Conservation (phyloP, 2,797 vertebrate genomes). For the Perodicticus potto region DNA sequence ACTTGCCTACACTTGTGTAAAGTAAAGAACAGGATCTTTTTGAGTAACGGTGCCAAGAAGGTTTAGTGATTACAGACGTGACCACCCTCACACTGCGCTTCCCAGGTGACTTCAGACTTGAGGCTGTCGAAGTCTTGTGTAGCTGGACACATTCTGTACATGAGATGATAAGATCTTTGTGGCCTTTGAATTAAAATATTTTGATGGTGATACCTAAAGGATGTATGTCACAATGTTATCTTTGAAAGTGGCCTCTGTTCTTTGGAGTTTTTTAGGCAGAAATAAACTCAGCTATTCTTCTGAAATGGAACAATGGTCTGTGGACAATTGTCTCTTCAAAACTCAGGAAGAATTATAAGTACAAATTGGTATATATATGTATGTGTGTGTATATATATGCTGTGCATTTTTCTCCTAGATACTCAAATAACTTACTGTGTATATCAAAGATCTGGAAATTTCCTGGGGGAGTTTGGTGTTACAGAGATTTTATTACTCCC, state of each 20-base stretch:
- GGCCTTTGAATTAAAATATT: not conserved
- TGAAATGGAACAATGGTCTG: constrained; percentile 23
- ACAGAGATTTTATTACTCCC: not conserved
- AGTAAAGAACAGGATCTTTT: not conserved
- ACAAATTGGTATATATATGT: not conserved
- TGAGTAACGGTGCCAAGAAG: not conserved
- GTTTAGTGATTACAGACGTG: not conserved
- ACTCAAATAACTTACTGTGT: not conserved
- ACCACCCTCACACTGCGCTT: not conserved
- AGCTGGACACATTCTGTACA: not conserved
- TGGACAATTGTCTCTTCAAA: not conserved
- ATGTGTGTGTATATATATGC: not conserved
- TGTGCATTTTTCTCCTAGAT: not conserved
- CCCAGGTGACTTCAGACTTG: not conserved
- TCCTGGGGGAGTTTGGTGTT: constrained; percentile 17
- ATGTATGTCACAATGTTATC: not conserved
- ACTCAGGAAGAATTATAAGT: not conserved
- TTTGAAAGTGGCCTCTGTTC: not conserved
- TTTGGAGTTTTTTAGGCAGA: constrained; percentile 43
- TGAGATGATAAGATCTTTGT: not conserved
- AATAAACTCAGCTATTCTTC: constrained; percentile 4
- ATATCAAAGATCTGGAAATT: not conserved
- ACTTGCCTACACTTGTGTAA: not conserved
- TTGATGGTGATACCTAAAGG: not conserved
- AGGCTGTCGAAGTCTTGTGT: not conserved